Base-by-base conservation (phyloP, 53 echinoderm and acorn worm species). In the Stichopus horrens region DNA sequence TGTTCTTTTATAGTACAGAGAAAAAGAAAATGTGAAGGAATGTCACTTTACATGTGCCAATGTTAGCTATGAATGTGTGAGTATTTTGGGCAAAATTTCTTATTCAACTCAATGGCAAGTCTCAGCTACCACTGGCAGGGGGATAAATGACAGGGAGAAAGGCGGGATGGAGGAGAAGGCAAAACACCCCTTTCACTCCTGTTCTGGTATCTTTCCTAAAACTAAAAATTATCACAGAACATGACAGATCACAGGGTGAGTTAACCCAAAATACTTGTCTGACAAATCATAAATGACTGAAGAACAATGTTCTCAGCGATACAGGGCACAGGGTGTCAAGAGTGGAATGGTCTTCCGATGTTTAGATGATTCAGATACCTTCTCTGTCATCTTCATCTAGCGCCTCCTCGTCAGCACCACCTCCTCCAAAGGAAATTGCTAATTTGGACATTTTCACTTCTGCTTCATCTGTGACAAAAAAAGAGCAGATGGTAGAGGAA, bases 371-470 rank as follows among this genome's bases (percentile, higher is more conserved):
- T 37, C 37, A 37, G 37, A 37, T 90, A 93, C 92, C 94, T 60
- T 91, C 94, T 74, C 90, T 90, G 74, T 94, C 96, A 57, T 90
- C 90, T 59, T 88, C 88, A 6, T 90, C 89, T 1, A 86, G 89
- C n/a, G 77, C 91, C 55, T 94, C 94, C 3, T 94, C 92, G 4
- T 93, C 92, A 57, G 93, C 93, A 8, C 91, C 91, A 80, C 81
- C 88, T 7, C 86, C 79, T 19, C 90, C 93, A 11, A 95, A 53
- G 19, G 90, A 86, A 53, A 94, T 82, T 21, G 88, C 80, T 4
- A 94, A 77, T 4, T 85, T 57, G 73, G 83, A 14, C 57, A 73
- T 65, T 57, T 76, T 66, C 8, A 68, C 55, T 7, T 83, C 89
- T 55, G n/a, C 66, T 57, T 23, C 59, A 83, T 74, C 92, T 86